phyloP scores from a whole-genome alignment of 2,113 vertebrate genomes.

The Odocoileus virginianus region DNA sequence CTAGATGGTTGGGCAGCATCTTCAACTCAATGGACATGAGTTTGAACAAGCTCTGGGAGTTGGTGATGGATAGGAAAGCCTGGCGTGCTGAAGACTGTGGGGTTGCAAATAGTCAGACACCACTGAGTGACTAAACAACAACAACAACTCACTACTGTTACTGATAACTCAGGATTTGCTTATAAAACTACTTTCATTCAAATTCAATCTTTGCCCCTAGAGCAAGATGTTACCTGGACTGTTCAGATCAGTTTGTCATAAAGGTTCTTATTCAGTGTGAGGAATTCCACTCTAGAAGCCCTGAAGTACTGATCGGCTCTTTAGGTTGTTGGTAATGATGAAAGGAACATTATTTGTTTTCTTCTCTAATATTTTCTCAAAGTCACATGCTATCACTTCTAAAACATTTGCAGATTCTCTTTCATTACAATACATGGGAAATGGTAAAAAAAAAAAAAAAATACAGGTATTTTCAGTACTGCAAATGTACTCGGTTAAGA shows the following conservation, averaged over 20 bases:
- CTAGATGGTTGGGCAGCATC: no score
- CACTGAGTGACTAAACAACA: not conserved
- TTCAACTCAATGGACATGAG: not conserved
- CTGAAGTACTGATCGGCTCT: not conserved
- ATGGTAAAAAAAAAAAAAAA: not conserved
- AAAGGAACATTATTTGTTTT: not conserved
- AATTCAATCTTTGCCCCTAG: not conserved
- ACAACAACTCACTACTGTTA: not conserved
- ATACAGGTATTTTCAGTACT: not conserved
- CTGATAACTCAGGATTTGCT: not conserved
- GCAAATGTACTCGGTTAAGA: not conserved
- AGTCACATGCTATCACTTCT: not conserved
- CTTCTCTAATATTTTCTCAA: not conserved
- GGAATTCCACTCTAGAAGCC: not conserved
- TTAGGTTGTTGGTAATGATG: not conserved
- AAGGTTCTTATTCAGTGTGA: not conserved
- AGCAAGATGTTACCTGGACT: not conserved
- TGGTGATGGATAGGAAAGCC: not conserved
- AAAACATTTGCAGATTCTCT: not conserved
- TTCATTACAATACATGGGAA: not conserved
- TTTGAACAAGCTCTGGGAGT: not conserved
- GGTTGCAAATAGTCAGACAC: not conserved
- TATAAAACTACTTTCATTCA: not conserved
- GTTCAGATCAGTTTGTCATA: not conserved
- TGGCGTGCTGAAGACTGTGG: not conserved